Conservation (phyloP, 2,113 vertebrate genomes). For the Psittacara wagleri region DNA sequence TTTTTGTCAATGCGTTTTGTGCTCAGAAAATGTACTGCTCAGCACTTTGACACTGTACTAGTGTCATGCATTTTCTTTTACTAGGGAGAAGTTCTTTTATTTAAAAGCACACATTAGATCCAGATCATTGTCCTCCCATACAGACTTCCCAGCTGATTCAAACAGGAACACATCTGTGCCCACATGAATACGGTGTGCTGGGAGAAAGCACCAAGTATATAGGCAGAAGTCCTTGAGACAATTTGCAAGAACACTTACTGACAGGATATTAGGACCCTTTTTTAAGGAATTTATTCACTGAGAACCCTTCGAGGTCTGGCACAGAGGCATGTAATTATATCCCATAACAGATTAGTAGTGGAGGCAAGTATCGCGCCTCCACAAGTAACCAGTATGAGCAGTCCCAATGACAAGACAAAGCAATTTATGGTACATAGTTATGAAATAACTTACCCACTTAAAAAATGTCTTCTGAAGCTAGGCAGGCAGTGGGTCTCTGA, state of each 20-base stretch:
- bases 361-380: rapidly evolving
- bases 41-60: neutral
- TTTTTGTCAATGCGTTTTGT: slow-evolving; percentile 9
- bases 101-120: neutral
- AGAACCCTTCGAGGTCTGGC: neutral
- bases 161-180: rapidly evolving
- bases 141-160: neutral
- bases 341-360: neutral
- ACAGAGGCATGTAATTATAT: neutral
- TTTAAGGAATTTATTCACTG: neutral
- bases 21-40: slow-evolving; percentile 47
- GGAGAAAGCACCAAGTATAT: neutral
- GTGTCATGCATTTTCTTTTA: neutral
- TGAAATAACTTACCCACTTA: neutral
- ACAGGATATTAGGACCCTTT: neutral
- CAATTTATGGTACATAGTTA: neutral
- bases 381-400: neutral
- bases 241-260: neutral
- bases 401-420: neutral
- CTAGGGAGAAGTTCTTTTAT: neutral
- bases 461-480: neutral
- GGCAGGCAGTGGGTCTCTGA: neutral
- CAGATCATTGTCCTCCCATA: neutral
- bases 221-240: neutral
- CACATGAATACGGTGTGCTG: neutral